These are phyloP conservation scores for Hypomecis atomaria DNA, from an alignment of 2,888 invertebrate species.

Conservation along the genomic window DNA sequence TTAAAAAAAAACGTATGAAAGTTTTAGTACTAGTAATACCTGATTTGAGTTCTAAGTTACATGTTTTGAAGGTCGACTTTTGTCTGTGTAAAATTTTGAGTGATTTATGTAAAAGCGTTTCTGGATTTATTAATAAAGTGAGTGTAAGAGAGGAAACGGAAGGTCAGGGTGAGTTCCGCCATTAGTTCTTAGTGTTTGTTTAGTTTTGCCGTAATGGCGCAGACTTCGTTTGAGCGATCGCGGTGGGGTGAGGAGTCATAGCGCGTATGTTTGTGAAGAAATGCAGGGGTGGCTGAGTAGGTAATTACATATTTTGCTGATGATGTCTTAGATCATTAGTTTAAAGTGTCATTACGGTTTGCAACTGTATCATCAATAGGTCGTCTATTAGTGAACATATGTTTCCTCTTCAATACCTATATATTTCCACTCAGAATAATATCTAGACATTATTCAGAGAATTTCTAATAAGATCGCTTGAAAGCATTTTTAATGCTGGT, in stretches of 20 bases:
- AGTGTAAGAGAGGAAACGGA: conserved; percentile 55
- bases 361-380: no score
- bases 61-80: conserved; percentile 1
- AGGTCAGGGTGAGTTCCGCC: conserved; percentile 61
- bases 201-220: conserved; percentile 54
- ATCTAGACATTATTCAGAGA: no score
- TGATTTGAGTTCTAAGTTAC: neutral
- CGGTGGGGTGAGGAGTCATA: conserved; percentile 48
- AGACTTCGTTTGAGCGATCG: conserved; percentile 49
- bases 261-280: conserved; percentile 34
- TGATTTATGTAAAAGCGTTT: conserved; percentile 59
- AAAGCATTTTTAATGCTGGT: no score
- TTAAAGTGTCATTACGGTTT: no score
- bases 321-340: conserved; percentile 5
- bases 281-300: conserved; percentile 2
- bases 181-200: conserved; percentile 59
- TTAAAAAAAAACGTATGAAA: no score
- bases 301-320: conserved; percentile 1
- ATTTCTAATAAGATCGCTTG: no score
- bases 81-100: conserved; percentile 36
- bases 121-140: conserved; percentile 59
- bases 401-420: no score
- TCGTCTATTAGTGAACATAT: no score
- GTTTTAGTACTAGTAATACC: neutral
- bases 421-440: no score